These are phyloP conservation scores for Rhinoraja longicauda DNA, from an alignment of 2,797 vertebrate species.

Conservation along the genomic window DNA sequence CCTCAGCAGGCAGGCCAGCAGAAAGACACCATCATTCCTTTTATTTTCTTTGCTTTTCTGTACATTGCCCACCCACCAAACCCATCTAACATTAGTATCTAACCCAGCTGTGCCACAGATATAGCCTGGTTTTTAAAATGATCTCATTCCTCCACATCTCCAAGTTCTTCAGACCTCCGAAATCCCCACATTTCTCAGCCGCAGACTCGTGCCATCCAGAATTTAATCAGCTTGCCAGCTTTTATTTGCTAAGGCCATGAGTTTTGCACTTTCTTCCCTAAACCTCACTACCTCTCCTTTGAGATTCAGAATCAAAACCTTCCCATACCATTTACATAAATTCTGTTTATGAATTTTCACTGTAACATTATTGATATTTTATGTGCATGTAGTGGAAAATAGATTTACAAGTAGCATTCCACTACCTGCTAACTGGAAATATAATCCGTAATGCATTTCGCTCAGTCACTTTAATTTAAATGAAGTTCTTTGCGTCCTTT, in stretches of 20 bases:
- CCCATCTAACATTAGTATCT: neutral
- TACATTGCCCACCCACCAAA: too few species aligned
- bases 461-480: too few species aligned
- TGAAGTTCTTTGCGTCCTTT: too few species aligned
- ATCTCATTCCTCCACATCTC: too few species aligned
- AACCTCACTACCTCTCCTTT: neutral
- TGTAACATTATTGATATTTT: too few species aligned
- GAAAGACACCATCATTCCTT: neutral
- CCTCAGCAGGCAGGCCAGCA: neutral
- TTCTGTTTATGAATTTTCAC: too few species aligned
- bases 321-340: too few species aligned
- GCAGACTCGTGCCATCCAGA: neutral
- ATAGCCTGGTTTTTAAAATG: neutral
- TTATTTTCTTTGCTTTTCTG: neutral
- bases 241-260: neutral
- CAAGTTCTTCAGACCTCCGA: neutral
- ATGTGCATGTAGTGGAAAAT: too few species aligned
- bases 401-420: too few species aligned
- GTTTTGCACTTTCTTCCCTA: neutral
- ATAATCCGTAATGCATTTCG: too few species aligned
- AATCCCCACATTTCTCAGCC: neutral
- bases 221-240: neutral
- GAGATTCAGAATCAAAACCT: neutral
- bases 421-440: too few species aligned
- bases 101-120: neutral